Conservation (phyloP, 37 sponge, comb jelly and placozoan species). For the Geodia barretti region DNA sequence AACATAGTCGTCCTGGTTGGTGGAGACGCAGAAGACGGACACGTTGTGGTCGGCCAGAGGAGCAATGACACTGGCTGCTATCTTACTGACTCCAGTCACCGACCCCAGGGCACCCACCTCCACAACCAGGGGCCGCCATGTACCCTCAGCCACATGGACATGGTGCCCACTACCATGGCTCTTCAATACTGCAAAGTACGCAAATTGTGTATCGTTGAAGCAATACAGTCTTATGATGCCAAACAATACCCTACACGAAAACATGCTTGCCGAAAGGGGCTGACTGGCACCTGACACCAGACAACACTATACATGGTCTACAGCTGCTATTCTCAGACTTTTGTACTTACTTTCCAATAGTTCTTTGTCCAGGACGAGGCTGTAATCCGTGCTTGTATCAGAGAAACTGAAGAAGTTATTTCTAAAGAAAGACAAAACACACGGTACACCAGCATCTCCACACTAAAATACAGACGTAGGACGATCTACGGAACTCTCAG, state of each 20-base stretch:
- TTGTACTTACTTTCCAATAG: conserved; percentile 43
- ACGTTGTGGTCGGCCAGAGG: conserved; percentile 63
- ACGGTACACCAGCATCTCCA: neutral
- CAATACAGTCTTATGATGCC: neutral
- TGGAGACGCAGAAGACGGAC: conserved; percentile 67
- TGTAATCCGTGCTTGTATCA: conserved; percentile 49
- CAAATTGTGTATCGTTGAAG: neutral
- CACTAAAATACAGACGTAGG: neutral
- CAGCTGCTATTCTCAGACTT: neutral
- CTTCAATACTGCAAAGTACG: neutral
- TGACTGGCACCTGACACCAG: no score
- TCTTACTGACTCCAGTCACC: conserved; percentile 53
- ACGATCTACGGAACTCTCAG: neutral
- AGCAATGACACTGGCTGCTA: conserved; percentile 55
- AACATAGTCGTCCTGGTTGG: conserved; percentile 71
- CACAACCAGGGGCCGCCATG: conserved; percentile 63
- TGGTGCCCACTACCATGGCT: neutral
- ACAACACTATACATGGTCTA: no score
- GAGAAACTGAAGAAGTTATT: conserved; percentile 73
- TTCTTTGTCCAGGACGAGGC: conserved; percentile 49
- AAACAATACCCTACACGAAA: no score
- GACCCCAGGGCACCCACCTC: conserved; percentile 65
- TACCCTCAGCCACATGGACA: conserved; percentile 11
- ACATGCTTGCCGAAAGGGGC: no score
- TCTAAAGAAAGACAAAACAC: conserved; percentile 1